phyloP scores from a whole-genome alignment of 2,888 invertebrate species.

The Dryomyza anilis region DNA sequence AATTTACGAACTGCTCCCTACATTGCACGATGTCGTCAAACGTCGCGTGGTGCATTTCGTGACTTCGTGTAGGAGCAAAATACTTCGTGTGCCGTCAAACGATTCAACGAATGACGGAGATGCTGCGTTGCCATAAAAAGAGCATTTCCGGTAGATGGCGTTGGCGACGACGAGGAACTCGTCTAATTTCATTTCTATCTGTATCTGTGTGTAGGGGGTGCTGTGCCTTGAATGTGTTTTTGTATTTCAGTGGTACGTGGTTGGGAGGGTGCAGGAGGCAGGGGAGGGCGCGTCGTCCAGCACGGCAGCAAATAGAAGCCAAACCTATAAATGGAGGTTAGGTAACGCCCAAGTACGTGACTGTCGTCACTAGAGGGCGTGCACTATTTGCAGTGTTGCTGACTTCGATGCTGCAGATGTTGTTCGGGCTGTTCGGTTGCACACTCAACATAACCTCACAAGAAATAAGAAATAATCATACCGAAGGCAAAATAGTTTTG shows the following conservation, averaged over 20 bases:
- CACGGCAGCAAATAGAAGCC: constrained; percentile 10
- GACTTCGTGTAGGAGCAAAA: background rate
- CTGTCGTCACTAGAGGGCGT: constrained; percentile 54
- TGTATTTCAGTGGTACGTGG: too few relatives aligned
- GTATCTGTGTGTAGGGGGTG: constrained; percentile 11
- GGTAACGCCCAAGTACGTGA: constrained; percentile 58
- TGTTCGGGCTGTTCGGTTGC: background rate
- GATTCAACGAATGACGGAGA: too few relatives aligned
- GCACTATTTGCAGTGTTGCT: constrained; percentile 29
- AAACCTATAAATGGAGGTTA: constrained; percentile 32
- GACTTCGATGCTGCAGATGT: background rate
- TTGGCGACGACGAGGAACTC: background rate
- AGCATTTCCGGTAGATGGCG: constrained; percentile 23
- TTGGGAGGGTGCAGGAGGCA: background rate
- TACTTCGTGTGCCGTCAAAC: too few relatives aligned
- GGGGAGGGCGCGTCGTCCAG: background rate
- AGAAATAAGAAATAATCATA: background rate
- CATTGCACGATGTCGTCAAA: background rate
- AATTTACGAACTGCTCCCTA: constrained; percentile 3
- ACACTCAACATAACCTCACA: background rate
- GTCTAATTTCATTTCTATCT: constrained; percentile 21
- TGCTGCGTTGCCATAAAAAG: constrained; percentile 11
- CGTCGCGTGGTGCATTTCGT: background rate
- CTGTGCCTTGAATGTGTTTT: too few relatives aligned
- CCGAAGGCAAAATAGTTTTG: background rate